Percentiles rank a stretch among this genome's conserved stretches.
These are phyloP conservation scores for Phytoseiulus persimilis DNA, from an alignment of 2,888 invertebrate species.

Conservation along the genomic window DNA sequence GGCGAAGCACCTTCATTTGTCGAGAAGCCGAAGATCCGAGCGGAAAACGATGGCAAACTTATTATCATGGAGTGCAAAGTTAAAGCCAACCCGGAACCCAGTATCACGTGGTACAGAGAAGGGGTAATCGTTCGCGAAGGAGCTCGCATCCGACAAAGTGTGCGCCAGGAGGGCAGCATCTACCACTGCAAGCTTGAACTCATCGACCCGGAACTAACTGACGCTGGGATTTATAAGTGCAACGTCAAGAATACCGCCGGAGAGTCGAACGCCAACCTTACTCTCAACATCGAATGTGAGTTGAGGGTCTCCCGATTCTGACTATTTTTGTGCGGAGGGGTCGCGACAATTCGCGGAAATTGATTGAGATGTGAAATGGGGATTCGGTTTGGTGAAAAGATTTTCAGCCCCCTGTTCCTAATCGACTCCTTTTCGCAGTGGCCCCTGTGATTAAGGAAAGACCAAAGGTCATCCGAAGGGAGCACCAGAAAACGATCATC, in stretches of 20 bases:
- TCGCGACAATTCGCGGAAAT: no score
- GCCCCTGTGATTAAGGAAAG: constrained; percentile 83
- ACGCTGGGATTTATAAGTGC: constrained; percentile 96
- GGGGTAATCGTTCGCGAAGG: constrained; percentile 61
- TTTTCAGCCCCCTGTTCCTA: no score
- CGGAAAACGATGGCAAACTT: constrained; percentile 90
- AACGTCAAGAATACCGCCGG: constrained; percentile 92
- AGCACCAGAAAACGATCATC: constrained; percentile 82
- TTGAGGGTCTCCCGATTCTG: constrained; percentile 45
- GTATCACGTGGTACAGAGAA: constrained; percentile 89
- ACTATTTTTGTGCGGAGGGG: no score
- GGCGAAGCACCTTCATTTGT: constrained; percentile 90
- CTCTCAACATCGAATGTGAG: constrained; percentile 94
- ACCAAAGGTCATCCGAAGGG: constrained; percentile 79
- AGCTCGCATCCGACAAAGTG: constrained; percentile 60
- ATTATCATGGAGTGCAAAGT: constrained; percentile 93
- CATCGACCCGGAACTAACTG: constrained; percentile 77
- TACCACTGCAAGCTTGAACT: constrained; percentile 40
- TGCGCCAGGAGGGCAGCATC: constrained; percentile 60
- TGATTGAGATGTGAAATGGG: no score
- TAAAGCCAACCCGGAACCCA: constrained; percentile 80
- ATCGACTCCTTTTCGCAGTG: constrained; percentile 55
- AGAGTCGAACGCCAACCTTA: constrained; percentile 91
- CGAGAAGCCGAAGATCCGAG: constrained; percentile 97
- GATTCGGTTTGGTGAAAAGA: no score